These are phyloP conservation scores for Aporophyla lueneburgensis DNA, from an alignment of 2,888 invertebrate genomes.

Conservation along the genomic window DNA sequence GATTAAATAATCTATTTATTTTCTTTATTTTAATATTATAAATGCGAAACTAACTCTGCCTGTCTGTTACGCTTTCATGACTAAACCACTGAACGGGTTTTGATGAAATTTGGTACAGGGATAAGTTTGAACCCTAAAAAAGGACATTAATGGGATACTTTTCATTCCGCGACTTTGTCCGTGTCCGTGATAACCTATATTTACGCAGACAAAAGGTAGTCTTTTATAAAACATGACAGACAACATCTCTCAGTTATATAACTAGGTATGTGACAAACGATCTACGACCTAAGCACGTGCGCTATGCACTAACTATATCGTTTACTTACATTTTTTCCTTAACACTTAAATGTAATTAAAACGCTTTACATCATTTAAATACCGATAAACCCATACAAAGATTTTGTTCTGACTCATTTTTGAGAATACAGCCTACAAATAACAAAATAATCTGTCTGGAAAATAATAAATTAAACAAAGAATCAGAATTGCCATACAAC, in stretches of 20 bases:
- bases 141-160: too few species aligned
- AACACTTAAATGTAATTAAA: not conserved
- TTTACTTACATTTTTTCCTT: constrained; percentile 12
- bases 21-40: too few species aligned
- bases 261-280: not conserved
- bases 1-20: too few species aligned
- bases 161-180: too few species aligned
- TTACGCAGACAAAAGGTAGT: too few species aligned
- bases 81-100: too few species aligned
- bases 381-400: not conserved
- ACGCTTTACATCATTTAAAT: not conserved
- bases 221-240: not conserved
- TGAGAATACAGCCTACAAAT: not conserved
- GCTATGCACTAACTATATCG: not conserved
- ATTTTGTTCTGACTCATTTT: not conserved
- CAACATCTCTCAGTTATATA: not conserved
- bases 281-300: constrained; percentile 18
- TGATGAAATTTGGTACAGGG: too few species aligned
- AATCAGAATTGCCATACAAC: not conserved
- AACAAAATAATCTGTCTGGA: not conserved
- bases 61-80: too few species aligned
- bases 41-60: too few species aligned
- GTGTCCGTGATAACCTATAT: too few species aligned
- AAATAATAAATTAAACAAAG: not conserved
- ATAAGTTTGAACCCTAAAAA: too few species aligned